Percentiles rank a stretch among this genome's conserved stretches.
Evolutionary conservation across 30 jellyfish, hydroid and myxozoan species (phyloP).

Genomic region (Pseudorhiza aurosa): DNA sequence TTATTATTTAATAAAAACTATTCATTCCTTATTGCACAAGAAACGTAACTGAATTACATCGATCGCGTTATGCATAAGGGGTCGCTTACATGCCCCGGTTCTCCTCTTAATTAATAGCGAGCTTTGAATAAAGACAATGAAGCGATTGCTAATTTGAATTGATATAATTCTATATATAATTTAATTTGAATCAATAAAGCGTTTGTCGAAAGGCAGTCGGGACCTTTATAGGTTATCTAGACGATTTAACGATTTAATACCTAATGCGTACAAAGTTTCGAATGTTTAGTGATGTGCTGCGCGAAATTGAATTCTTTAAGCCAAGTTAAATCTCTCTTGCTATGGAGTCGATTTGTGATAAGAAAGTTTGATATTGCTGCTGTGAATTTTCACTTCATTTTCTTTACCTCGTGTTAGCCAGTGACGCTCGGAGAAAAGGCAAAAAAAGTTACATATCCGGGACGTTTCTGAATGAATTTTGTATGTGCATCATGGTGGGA

Average conservation of each 20-base stretch:
- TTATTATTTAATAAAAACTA: not conserved
- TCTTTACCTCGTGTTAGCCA: too few relatives aligned
- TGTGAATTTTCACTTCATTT: too few relatives aligned
- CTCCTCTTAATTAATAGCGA: not conserved
- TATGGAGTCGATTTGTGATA: too few relatives aligned
- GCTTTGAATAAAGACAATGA: not conserved
- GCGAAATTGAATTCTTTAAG: not conserved
- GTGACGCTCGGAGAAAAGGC: too few relatives aligned
- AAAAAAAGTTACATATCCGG: too few relatives aligned
- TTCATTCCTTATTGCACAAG: not conserved
- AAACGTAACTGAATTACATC: not conserved
- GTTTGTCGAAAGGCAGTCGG: not conserved
- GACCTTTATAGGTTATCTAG: not conserved
- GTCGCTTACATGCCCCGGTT: not conserved
- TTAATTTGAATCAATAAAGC: not conserved
- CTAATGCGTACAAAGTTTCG: not conserved
- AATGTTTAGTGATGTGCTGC: not conserved
- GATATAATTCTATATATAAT: not conserved
- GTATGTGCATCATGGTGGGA: too few relatives aligned
- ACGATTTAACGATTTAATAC: not conserved
- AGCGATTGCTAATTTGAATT: not conserved
- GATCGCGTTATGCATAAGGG: not conserved
- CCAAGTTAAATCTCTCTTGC: not conserved
- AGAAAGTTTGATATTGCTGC: too few relatives aligned
- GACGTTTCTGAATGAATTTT: too few relatives aligned